A percentile compares a stretch with the other conserved stretches of the same genome.
Evolutionary conservation across 2,797 vertebrate species (phyloP).

Genomic region (Lemur catta): DNA sequence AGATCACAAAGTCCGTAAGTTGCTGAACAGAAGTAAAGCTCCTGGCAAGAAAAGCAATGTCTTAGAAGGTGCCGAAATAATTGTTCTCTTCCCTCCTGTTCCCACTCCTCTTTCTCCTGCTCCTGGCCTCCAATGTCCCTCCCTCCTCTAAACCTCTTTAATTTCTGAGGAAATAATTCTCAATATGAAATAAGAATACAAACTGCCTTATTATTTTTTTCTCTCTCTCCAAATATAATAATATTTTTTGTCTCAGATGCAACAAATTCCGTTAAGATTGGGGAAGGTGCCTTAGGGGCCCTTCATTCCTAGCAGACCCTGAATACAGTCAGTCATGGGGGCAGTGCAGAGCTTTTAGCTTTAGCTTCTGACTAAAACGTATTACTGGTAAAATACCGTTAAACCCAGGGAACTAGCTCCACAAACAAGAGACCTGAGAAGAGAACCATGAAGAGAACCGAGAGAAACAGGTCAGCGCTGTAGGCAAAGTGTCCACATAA

Average conservation of each 20-base stretch:
- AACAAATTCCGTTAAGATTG: not conserved
- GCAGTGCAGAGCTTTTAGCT: not conserved
- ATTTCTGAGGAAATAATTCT: not conserved
- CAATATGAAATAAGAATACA: not conserved
- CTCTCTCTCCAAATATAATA: not conserved
- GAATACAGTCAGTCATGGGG: no score
- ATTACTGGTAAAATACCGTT: not conserved
- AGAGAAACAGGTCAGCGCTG: not conserved
- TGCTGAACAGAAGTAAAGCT: not conserved
- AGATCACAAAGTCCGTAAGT: not conserved
- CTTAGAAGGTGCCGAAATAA: not conserved
- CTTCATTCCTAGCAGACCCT: not conserved
- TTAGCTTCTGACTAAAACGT: not conserved
- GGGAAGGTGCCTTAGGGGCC: not conserved
- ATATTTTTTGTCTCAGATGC: not conserved
- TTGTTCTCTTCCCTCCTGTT: no score
- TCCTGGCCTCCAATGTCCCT: no score
- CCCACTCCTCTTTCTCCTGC: not conserved
- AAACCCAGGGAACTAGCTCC: not conserved
- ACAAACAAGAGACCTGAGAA: not conserved
- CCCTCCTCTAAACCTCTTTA: not conserved
- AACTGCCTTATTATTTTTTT: not conserved
- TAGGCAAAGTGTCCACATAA: not conserved
- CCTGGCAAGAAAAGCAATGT: not conserved
- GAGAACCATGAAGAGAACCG: not conserved